Conservation (phyloP, 1,140 invertebrate genomes). For the Cecropterus lyciades region DNA sequence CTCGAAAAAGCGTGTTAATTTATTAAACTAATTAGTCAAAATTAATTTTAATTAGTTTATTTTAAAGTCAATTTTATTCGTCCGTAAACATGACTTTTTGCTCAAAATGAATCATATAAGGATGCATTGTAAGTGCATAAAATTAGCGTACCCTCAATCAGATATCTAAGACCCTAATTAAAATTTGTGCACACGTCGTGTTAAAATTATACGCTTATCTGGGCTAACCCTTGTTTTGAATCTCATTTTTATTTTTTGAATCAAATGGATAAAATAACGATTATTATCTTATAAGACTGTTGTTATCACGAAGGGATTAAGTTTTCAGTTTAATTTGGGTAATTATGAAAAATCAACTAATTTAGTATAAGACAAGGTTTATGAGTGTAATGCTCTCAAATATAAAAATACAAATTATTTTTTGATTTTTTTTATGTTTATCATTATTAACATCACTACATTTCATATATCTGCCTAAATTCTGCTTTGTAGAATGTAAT, state of each 20-base stretch:
- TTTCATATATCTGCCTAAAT: too few species aligned
- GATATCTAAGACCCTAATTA: slow-evolving; percentile 26
- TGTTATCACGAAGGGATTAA: slow-evolving; percentile 19
- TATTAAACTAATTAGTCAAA: slow-evolving; percentile 34
- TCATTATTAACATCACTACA: too few species aligned
- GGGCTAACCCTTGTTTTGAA: slow-evolving; percentile 6
- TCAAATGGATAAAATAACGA: slow-evolving; percentile 8
- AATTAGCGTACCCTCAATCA: slow-evolving; percentile 26
- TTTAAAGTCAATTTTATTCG: slow-evolving; percentile 19
- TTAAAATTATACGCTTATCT: slow-evolving; percentile 22
- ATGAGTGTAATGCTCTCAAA: slow-evolving; percentile 17
- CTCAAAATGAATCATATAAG: slow-evolving; percentile 18
- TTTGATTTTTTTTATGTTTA: too few species aligned
- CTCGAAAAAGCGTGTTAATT: slow-evolving; percentile 5
- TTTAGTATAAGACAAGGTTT: slow-evolving; percentile 15
- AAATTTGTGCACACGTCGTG: slow-evolving; percentile 27
- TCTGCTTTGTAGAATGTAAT: too few species aligned
- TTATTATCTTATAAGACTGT: slow-evolving; percentile 14
- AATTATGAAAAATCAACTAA: slow-evolving; percentile 24
- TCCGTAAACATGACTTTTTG: slow-evolving; percentile 3
- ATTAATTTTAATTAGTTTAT: slow-evolving; percentile 33
- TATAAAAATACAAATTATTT: neutral
- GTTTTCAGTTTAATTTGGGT: slow-evolving; percentile 13
- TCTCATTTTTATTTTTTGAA: slow-evolving; percentile 11
- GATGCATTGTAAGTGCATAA: slow-evolving; percentile 24